Percentiles rank a stretch among this genome's conserved stretches.
phyloP scores from a whole-genome alignment of 1,140 invertebrate species.

The Papilio xuthus region DNA sequence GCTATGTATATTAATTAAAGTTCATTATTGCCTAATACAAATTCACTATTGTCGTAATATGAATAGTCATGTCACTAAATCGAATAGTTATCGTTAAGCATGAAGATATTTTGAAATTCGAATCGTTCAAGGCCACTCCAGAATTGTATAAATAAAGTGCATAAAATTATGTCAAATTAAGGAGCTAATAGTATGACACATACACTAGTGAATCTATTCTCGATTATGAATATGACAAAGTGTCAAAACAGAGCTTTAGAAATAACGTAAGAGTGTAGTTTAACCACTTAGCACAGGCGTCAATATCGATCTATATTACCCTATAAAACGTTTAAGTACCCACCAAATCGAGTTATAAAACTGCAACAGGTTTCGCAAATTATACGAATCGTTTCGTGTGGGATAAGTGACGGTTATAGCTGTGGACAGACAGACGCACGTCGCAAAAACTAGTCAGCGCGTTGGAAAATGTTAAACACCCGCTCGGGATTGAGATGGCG shows the following conservation, averaged over 20 bases:
- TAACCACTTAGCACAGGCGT: not conserved
- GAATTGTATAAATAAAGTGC: too few relatives aligned
- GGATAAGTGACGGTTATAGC: conserved; percentile 7
- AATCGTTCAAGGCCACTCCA: too few relatives aligned
- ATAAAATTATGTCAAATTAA: not conserved
- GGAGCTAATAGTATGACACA: not conserved
- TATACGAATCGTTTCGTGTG: not conserved
- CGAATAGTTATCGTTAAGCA: not conserved
- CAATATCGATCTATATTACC: not conserved
- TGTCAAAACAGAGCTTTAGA: not conserved
- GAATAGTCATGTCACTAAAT: not conserved
- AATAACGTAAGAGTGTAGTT: not conserved
- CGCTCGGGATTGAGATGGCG: not conserved
- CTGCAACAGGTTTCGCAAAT: conserved; percentile 12
- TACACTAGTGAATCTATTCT: not conserved
- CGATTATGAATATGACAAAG: not conserved
- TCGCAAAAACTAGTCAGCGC: conserved; percentile 23
- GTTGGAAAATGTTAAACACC: conserved; percentile 19
- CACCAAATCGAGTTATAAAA: conserved; percentile 14
- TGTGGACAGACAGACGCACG: conserved; percentile 21
- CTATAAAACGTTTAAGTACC: conserved; percentile 1
- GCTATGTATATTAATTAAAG: not conserved
- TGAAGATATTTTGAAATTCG: not conserved
- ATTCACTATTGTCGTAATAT: not conserved
- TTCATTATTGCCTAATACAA: not conserved